Evolutionary conservation across 2,797 vertebrate species (phyloP).

Genomic region (Xyrichtys novacula): DNA sequence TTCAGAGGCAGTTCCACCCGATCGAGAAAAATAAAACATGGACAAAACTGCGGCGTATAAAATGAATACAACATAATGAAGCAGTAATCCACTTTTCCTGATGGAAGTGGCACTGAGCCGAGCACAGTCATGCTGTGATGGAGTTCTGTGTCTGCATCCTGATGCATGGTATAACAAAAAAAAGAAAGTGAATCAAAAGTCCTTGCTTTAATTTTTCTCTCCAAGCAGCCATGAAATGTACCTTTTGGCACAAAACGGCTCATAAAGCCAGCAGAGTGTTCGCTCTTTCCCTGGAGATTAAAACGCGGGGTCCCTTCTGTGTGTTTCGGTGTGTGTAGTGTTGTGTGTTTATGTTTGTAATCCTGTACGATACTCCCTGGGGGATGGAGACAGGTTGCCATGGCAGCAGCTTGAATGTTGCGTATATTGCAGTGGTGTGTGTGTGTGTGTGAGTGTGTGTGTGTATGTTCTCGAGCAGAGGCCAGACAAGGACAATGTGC

Average conservation of each 20-base stretch:
- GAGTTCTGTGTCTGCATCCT: slow-evolving; percentile 53
- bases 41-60: slow-evolving; percentile 38
- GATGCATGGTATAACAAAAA: slow-evolving; percentile 44
- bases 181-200: slow-evolving; percentile 51
- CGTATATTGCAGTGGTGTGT: slow-evolving; percentile 52
- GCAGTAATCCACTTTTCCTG: slow-evolving; percentile 63
- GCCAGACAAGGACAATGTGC: slow-evolving; percentile 70
- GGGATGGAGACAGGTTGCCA: slow-evolving; percentile 77
- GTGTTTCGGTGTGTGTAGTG: slow-evolving; percentile 39
- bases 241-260: slow-evolving; percentile 63
- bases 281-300: slow-evolving; percentile 65
- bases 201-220: slow-evolving; percentile 46
- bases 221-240: slow-evolving; percentile 59
- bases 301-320: slow-evolving; percentile 54
- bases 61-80: slow-evolving; percentile 54
- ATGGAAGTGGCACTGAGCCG: slow-evolving; percentile 53
- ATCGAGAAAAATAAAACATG: slow-evolving; percentile 40
- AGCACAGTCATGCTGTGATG: slow-evolving; percentile 47
- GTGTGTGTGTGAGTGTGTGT: slow-evolving; percentile 22
- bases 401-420: slow-evolving; percentile 76
- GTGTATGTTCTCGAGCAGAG: slow-evolving; percentile 42
- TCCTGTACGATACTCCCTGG: slow-evolving; percentile 65
- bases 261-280: slow-evolving; percentile 54
- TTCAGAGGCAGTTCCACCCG: slow-evolving; percentile 31
- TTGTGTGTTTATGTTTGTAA: slow-evolving; percentile 67